Conservation (phyloP, 2,888 invertebrate species). For the Melitaea athalia region DNA sequence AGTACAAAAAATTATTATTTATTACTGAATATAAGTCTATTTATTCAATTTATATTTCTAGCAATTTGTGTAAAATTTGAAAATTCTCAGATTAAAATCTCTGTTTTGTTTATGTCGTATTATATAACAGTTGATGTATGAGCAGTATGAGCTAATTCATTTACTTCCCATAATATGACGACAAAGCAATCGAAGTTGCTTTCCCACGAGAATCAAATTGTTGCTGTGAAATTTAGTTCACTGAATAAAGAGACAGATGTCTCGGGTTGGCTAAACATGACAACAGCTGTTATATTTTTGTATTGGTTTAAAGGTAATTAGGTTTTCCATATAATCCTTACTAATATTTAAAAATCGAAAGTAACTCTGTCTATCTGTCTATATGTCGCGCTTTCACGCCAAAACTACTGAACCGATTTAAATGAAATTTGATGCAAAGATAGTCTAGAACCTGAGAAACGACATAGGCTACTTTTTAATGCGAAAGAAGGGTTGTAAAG, state of each 20-base stretch:
- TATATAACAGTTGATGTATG: not conserved
- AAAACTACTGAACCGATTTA: too few species aligned
- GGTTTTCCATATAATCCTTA: not conserved
- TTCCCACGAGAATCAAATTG: slow-evolving; percentile 70
- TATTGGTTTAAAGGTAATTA: slow-evolving; percentile 11
- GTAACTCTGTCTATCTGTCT: too few species aligned
- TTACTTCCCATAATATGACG: slow-evolving; percentile 40
- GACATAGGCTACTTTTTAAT: too few species aligned
- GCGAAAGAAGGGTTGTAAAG: too few species aligned
- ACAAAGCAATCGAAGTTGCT: slow-evolving; percentile 54
- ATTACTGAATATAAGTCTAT: too few species aligned
- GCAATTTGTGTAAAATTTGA: too few species aligned
- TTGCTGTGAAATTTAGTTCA: slow-evolving; percentile 55
- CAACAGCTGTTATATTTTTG: slow-evolving; percentile 26
- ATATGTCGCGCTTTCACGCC: too few species aligned
- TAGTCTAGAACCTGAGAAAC: too few species aligned
- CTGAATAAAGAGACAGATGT: slow-evolving; percentile 40
- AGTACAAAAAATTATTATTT: too few species aligned
- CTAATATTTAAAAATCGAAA: too few species aligned
- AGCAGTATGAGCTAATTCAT: slow-evolving; percentile 23
- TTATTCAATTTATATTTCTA: too few species aligned
- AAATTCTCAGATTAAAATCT: not conserved
- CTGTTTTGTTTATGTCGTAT: not conserved
- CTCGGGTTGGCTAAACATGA: slow-evolving; percentile 28
- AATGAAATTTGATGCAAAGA: too few species aligned